Conservation (phyloP, 2,797 vertebrate species). For the Borostomias antarcticus region DNA sequence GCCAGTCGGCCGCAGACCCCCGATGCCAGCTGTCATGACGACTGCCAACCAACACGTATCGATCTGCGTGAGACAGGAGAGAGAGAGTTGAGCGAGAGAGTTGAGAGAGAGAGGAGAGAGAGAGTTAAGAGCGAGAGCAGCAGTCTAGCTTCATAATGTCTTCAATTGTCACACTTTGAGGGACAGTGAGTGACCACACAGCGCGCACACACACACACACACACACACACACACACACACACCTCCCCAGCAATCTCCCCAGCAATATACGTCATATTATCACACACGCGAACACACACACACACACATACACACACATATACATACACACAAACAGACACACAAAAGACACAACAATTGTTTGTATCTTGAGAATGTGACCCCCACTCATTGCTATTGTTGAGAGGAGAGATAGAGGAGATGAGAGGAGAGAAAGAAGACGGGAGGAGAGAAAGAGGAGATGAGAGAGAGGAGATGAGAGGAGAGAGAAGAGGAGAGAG, state of each 20-base stretch:
- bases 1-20: constrained; percentile 72
- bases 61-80: constrained; percentile 79
- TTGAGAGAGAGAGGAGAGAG: neutral
- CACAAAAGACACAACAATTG: constrained; percentile 20
- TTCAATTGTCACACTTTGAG: constrained; percentile 14
- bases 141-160: too few species aligned
- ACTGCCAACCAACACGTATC: constrained; percentile 86
- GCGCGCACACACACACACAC: constrained; percentile 10
- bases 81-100: neutral
- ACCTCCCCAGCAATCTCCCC: too few species aligned
- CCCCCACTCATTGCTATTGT: too few species aligned
- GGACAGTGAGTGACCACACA: constrained; percentile 13
- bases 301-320: constrained; percentile 3
- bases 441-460: too few species aligned
- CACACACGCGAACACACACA: constrained; percentile 8
- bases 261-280: too few species aligned
- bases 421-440: too few species aligned
- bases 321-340: constrained; percentile 8
- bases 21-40: constrained; percentile 73
- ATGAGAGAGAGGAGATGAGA: too few species aligned
- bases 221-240: constrained; percentile 13
- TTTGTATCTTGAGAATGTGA: too few species aligned
- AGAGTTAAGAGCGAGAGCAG: neutral
- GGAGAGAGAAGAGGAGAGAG: too few species aligned
- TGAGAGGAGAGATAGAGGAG: too few species aligned